A percentile compares a stretch with the other conserved stretches of the same genome.
These are phyloP conservation scores for Nemoura dubitans DNA, from an alignment of 2,888 invertebrate species.

Conservation along the genomic window DNA sequence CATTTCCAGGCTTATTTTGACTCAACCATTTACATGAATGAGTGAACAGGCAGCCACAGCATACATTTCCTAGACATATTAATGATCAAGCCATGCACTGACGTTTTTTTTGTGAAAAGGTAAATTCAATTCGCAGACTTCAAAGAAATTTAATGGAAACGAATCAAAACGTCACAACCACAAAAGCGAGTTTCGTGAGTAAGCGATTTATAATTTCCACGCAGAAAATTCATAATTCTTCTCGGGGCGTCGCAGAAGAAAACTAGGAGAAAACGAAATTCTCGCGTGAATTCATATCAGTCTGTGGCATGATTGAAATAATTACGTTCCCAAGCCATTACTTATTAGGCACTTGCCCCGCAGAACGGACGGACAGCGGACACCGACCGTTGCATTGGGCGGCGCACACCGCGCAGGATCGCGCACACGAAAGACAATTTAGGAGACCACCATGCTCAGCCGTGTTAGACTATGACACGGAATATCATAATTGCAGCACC, in stretches of 20 bases:
- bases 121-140: background rate
- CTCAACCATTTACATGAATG: no score
- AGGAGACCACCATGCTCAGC: background rate
- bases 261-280: background rate
- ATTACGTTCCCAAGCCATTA: background rate
- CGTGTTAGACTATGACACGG: background rate
- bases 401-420: background rate
- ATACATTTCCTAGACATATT: no score
- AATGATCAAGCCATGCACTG: background rate
- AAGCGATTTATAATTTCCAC: background rate
- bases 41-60: no score
- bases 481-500: conserved; percentile 1
- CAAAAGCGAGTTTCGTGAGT: background rate
- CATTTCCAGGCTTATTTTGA: no score
- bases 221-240: background rate
- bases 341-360: background rate
- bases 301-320: background rate
- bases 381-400: background rate
- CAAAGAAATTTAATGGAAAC: background rate
- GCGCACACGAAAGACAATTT: background rate
- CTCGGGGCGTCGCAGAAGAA: background rate
- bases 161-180: background rate
- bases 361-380: background rate
- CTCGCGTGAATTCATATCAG: background rate
- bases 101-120: background rate